phyloP scores from a whole-genome alignment of 2,113 vertebrate genomes.

The Bagarius yarrelli region DNA sequence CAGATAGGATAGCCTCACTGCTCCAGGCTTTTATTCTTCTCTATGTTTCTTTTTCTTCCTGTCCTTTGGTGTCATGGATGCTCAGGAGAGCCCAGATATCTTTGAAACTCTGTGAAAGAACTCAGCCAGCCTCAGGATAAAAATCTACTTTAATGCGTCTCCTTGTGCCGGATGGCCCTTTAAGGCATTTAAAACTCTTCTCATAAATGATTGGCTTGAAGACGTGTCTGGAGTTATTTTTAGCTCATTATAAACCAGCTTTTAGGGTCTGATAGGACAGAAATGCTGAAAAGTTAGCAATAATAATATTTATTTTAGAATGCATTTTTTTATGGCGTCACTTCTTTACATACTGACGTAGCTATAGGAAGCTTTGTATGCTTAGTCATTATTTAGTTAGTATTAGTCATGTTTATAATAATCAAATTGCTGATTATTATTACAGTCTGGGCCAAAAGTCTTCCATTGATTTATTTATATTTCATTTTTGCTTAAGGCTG shows the following conservation, averaged over 20 bases:
- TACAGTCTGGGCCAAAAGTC: too few relatives aligned
- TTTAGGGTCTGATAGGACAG: not conserved
- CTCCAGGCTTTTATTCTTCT: slow-evolving; percentile 22
- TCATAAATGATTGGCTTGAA: slow-evolving; percentile 17
- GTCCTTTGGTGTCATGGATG: slow-evolving; percentile 8
- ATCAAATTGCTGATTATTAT: not conserved
- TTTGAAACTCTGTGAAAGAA: slow-evolving; percentile 27
- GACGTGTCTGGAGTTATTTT: slow-evolving; percentile 1
- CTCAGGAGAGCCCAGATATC: slow-evolving; percentile 10
- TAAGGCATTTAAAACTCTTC: slow-evolving; percentile 16
- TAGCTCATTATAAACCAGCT: not conserved
- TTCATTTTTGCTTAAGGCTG: too few relatives aligned
- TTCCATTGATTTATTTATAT: too few relatives aligned
- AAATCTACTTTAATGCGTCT: slow-evolving; percentile 39
- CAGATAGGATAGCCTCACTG: slow-evolving; percentile 16
- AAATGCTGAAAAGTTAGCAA: not conserved
- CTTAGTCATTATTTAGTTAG: not conserved
- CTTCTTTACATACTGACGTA: not conserved
- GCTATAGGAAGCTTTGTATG: not conserved
- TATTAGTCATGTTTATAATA: not conserved
- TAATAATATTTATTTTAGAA: not conserved
- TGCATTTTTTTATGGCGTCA: not conserved
- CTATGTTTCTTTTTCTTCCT: slow-evolving; percentile 23
- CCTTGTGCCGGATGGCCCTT: not conserved
- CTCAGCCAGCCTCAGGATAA: slow-evolving; percentile 38